Base-by-base conservation (phyloP, 2,888 invertebrate genomes). In the Mythimna vitellina region DNA sequence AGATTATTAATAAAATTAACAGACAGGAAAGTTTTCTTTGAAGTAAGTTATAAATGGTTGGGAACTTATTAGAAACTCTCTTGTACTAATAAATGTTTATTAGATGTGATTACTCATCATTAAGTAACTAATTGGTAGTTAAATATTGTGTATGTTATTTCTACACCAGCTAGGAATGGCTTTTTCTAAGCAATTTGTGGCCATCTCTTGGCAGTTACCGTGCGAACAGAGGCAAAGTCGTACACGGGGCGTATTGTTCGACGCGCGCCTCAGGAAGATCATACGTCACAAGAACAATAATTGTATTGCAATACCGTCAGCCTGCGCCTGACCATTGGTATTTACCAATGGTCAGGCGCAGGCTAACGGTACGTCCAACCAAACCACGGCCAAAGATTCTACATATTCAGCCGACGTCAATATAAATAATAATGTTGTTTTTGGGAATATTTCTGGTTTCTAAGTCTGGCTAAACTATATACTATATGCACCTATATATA, bases 281-380 rank as follows among this genome's bases (percentile, higher is more conserved):
- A 77, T 79, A 78, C 80, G 76, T 75, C 79, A 85, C 84, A 89
- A 91, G 92, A 94, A 95, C 94, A 94, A 95, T 94, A 90, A n/a
- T n/a, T n/a, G n/a, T n/a, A n/a, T n/a, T n/a, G n/a, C 93, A 84
- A 88, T 91, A 90, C 89, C n/a, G n/a, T n/a, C n/a, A n/a, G n/a
- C n/a, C n/a, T n/a, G n/a, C n/a, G n/a, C n/a, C n/a, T n/a, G n/a
- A n/a, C n/a, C n/a, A n/a, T n/a, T n/a, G n/a, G n/a, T n/a, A n/a
- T n/a, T n/a, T n/a, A n/a, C n/a, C 91, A 93, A 92, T 92, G 93
- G 94, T 91, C 94, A 92, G 89, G 87, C 91, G 84, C 82, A 85
- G 82, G 12, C 82, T 94, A 95, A 95, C 95, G 94, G 94, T 93
- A 86, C 83, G 83, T 72, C 71, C 70, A 80, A 72, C 83, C 86